A percentile compares a stretch with the other conserved stretches of the same genome.
These are phyloP conservation scores for Vanessa cardui DNA, from an alignment of 2,888 invertebrate species.

Conservation along the genomic window DNA sequence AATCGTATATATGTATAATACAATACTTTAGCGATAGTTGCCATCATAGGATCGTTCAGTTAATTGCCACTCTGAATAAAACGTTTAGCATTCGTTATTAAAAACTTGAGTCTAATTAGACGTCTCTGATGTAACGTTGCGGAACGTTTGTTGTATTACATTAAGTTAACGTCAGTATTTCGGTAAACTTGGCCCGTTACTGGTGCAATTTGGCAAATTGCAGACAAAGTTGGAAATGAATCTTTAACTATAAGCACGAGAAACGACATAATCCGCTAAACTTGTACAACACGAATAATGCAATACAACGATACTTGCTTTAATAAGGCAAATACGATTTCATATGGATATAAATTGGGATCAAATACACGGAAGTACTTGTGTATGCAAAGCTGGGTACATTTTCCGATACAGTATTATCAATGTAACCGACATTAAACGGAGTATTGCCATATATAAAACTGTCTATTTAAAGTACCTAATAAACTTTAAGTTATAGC, in stretches of 20 bases:
- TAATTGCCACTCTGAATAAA: not conserved
- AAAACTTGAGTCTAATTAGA: conserved; percentile 2
- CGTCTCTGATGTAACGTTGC: not conserved
- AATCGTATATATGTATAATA: no score
- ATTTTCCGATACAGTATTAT: no score
- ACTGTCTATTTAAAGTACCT: no score
- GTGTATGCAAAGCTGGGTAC: no score
- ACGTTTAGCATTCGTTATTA: not conserved
- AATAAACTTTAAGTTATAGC: no score
- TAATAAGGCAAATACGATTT: conserved; percentile 21
- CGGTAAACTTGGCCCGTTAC: conserved; percentile 27
- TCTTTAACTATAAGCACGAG: conserved; percentile 30
- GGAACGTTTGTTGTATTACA: conserved; percentile 27
- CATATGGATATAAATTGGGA: conserved; percentile 11
- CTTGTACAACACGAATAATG: conserved; percentile 27
- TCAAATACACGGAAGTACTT: not conserved
- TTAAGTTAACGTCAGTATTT: conserved; percentile 19
- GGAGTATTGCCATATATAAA: no score
- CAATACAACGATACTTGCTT: conserved; percentile 20
- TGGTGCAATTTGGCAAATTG: conserved; percentile 29
- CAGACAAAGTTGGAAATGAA: conserved; percentile 34
- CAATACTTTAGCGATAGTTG: no score
- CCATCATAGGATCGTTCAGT: not conserved
- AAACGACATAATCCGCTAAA: conserved; percentile 27
- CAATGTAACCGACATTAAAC: no score